A percentile compares a stretch with the other conserved stretches of the same genome.
Conservation (phyloP, 2,797 vertebrate species). For the Centropyge bicolor region DNA sequence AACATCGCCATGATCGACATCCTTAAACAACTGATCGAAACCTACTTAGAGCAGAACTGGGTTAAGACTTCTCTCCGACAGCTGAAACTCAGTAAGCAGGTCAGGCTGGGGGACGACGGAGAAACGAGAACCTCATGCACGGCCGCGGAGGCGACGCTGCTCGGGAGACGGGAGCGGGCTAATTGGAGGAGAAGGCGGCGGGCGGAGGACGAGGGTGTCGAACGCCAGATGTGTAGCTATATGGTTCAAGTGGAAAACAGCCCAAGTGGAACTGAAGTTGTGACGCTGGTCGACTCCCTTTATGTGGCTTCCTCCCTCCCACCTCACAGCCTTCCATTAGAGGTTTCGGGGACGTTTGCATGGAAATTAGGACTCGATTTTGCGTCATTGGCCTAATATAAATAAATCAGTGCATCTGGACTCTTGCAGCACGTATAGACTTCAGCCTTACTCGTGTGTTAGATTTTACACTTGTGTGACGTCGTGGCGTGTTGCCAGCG, state of each 20-base stretch:
- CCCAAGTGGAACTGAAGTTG: slow-evolving; percentile 68
- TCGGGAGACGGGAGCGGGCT: slow-evolving; percentile 15
- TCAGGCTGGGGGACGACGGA: slow-evolving; percentile 33
- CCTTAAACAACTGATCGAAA: slow-evolving; percentile 15
- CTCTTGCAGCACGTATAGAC: slow-evolving; percentile 24
- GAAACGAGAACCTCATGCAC: slow-evolving; percentile 14
- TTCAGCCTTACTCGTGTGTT: slow-evolving; percentile 20
- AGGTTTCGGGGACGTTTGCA: slow-evolving; percentile 69
- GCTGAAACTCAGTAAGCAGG: slow-evolving; percentile 33
- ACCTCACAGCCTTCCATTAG: slow-evolving; percentile 68
- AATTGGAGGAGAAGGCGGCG: slow-evolving; percentile 63
- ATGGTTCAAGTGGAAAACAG: slow-evolving; percentile 73
- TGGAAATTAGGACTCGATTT: slow-evolving; percentile 72
- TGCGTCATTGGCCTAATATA: slow-evolving; percentile 72
- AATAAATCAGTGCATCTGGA: slow-evolving; percentile 53
- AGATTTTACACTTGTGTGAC: slow-evolving; percentile 28
- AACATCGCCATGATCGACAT: background rate
- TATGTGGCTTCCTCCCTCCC: slow-evolving; percentile 74
- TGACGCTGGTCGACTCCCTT: slow-evolving; percentile 76
- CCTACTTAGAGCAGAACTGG: slow-evolving; percentile 22
- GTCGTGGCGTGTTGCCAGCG: slow-evolving; percentile 35
- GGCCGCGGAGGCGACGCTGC: slow-evolving; percentile 35
- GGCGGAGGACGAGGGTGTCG: slow-evolving; percentile 61
- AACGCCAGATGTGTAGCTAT: slow-evolving; percentile 76
- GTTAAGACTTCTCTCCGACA: slow-evolving; percentile 26